phyloP scores from a whole-genome alignment of 2,888 invertebrate genomes.

The Rhagonycha lutea region DNA sequence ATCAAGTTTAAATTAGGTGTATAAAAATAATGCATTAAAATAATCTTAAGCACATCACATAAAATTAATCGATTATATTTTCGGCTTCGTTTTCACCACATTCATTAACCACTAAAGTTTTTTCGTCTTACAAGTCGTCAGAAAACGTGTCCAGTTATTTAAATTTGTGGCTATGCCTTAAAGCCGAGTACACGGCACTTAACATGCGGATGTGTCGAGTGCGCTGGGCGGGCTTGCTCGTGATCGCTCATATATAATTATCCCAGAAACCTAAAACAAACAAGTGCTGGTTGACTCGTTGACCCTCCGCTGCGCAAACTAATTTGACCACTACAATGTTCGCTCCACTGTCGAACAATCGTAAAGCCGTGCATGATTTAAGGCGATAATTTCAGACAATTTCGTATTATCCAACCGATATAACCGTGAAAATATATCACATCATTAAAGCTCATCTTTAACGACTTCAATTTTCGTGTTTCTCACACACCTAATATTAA shows the following conservation, averaged over 20 bases:
- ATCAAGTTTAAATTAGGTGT: background rate
- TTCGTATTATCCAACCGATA: constrained; percentile 32
- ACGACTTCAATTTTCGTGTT: background rate
- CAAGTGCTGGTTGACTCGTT: constrained; percentile 53
- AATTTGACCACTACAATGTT: constrained; percentile 40
- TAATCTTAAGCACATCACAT: background rate
- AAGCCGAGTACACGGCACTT: constrained; percentile 38
- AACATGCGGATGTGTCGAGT: constrained; percentile 51
- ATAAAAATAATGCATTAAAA: background rate
- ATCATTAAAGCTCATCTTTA: constrained; percentile 6
- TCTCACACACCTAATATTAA: background rate
- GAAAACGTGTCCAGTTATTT: constrained; percentile 28
- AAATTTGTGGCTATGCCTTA: constrained; percentile 26
- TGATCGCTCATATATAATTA: constrained; percentile 55
- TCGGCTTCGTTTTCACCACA: constrained; percentile 11
- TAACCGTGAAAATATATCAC: constrained; percentile 26
- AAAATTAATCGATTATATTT: constrained; percentile 3
- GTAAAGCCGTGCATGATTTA: constrained; percentile 28
- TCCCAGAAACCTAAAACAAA: constrained; percentile 55
- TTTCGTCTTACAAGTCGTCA: constrained; percentile 14
- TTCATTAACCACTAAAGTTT: constrained; percentile 20
- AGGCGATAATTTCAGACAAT: constrained; percentile 46
- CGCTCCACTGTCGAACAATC: constrained; percentile 27
- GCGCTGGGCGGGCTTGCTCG: constrained; percentile 52
- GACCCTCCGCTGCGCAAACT: constrained; percentile 45